Conservation (phyloP, 1,140 invertebrate genomes). For the Drosophila melanogaster region Release_6_plus_ISO1_MT NT_033777.3:18028001-18028500, state of each 20-base stretch:
- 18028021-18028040: conserved; percentile 58
- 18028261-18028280: background rate
- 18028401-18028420: conserved; percentile 11
- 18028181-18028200: conserved; percentile 74
- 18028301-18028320: too few relatives aligned
- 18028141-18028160: conserved; percentile 85
- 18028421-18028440: background rate
- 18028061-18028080: conserved; percentile 31
- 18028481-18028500: conserved; percentile 61
- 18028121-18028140: conserved; percentile 85
- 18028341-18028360: too few relatives aligned
- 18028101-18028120: conserved; percentile 84
- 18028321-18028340: too few relatives aligned
- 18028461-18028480: conserved; percentile 76
- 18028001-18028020: conserved; percentile 74
- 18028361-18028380: too few relatives aligned
- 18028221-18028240: conserved; percentile 5
- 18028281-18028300: too few relatives aligned
- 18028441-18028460: conserved; percentile 16
- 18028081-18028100: conserved; percentile 68
- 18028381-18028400: too few relatives aligned
- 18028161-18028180: conserved; percentile 84
- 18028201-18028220: conserved; percentile 52
- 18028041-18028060: conserved; percentile 55
- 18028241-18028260: background rate